phyloP scores from a whole-genome alignment of 2,888 invertebrate genomes.

The Dasypolia templi region DNA sequence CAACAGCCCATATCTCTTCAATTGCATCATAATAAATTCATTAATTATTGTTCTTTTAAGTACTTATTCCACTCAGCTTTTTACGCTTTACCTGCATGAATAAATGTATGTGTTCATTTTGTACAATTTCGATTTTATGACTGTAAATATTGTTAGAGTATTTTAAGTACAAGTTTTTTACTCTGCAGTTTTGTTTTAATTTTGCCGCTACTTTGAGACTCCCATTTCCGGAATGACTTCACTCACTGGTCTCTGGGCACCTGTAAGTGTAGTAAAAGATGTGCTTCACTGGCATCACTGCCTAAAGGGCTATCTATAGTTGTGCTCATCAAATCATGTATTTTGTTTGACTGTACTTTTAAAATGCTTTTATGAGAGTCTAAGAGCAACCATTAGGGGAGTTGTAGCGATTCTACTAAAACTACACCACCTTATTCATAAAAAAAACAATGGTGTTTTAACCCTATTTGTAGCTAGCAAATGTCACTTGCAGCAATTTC shows the following conservation, averaged over 20 bases:
- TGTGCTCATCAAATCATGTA: background rate
- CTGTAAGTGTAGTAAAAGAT: background rate
- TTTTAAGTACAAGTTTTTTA: constrained; percentile 53
- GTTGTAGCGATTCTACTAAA: background rate
- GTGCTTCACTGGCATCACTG: background rate
- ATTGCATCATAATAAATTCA: constrained; percentile 23
- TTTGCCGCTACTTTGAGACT: background rate
- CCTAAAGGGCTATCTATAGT: background rate
- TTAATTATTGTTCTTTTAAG: background rate
- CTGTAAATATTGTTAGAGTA: constrained; percentile 55
- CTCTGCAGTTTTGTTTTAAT: background rate
- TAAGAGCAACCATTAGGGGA: background rate
- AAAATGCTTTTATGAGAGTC: background rate
- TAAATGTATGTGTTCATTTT: constrained; percentile 55
- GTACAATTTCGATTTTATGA: constrained; percentile 48
- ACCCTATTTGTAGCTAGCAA: no score
- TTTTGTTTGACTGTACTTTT: background rate
- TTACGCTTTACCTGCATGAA: constrained; percentile 23
- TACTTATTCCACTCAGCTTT: background rate
- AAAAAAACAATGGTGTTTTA: no score
- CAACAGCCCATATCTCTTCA: background rate
- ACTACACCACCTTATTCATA: no score
- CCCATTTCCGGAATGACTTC: background rate
- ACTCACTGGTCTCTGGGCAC: background rate
- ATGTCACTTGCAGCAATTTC: no score